Evolutionary conservation across 2,797 vertebrate species (phyloP).

Genomic region (Chiroxiphia lanceolata): DNA sequence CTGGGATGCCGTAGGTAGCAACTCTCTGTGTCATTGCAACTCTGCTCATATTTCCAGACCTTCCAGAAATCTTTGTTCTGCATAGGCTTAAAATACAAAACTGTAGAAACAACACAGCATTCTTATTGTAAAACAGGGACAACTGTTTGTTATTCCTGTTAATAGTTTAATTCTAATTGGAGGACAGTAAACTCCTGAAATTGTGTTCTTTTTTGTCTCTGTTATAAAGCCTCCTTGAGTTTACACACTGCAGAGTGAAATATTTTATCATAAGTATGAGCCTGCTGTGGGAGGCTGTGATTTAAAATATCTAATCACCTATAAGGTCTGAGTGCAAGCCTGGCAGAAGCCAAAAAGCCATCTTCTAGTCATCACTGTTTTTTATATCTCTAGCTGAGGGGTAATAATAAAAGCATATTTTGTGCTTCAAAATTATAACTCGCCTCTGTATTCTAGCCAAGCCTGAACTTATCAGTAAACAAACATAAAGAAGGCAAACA

Average conservation of each 20-base stretch:
- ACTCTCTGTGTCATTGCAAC: neutral
- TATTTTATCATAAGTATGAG: constrained; percentile 19
- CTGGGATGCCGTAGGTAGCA: neutral
- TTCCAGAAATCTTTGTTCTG: neutral
- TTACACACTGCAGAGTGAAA: neutral
- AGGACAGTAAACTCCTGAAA: constrained; percentile 33
- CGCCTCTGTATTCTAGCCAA: constrained; percentile 14
- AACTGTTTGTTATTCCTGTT: neutral
- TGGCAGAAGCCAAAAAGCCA: constrained; percentile 36
- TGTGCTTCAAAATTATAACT: constrained; percentile 64
- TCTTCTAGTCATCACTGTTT: constrained; percentile 45
- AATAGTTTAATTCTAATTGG: constrained; percentile 34
- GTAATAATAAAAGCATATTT: constrained; percentile 75
- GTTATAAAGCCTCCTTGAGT: constrained; percentile 16
- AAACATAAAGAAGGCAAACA: constrained; percentile 64
- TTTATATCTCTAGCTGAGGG: constrained; percentile 64
- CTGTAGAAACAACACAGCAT: neutral
- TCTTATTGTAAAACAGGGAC: neutral
- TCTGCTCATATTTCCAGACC: neutral
- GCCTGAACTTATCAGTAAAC: constrained; percentile 64
- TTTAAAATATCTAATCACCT: constrained; percentile 57
- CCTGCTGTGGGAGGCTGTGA: constrained; percentile 37
- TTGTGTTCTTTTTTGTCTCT: constrained; percentile 17
- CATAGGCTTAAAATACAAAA: neutral
- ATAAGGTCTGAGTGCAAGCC: neutral